These are phyloP conservation scores for Temnothorax ravouxi DNA, from an alignment of 2,888 invertebrate species.

Conservation along the genomic window DNA sequence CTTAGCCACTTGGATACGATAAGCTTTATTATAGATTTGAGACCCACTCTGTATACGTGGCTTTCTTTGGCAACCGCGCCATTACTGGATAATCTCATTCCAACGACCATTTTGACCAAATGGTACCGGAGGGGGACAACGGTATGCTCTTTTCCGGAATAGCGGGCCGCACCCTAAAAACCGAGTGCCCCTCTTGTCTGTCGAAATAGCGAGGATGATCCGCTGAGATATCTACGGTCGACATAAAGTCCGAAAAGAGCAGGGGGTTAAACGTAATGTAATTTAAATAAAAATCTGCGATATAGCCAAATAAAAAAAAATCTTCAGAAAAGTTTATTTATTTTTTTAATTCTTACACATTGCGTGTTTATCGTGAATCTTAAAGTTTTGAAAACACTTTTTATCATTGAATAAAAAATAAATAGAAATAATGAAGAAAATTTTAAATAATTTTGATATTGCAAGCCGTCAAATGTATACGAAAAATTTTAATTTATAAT, in stretches of 20 bases:
- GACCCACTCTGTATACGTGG: conserved; percentile 20
- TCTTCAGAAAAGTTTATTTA: not conserved
- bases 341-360: not conserved
- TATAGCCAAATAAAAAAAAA: not conserved
- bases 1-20: conserved; percentile 15
- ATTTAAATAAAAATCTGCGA: conserved; percentile 33
- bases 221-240: conserved; percentile 8
- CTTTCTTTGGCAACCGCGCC: conserved; percentile 51
- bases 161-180: conserved; percentile 44
- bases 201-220: conserved; percentile 48
- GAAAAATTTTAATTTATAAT: not conserved
- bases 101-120: conserved; percentile 55
- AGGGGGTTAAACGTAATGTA: conserved; percentile 13
- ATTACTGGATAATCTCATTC: conserved; percentile 68
- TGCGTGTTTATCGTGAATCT: conserved; percentile 1
- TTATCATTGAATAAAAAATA: not conserved
- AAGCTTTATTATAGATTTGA: conserved; percentile 33
- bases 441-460: not conserved
- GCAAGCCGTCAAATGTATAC: not conserved
- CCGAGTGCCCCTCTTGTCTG: conserved; percentile 18
- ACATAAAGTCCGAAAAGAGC: not conserved
- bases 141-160: conserved; percentile 41
- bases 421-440: not conserved
- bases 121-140: conserved; percentile 35
- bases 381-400: not conserved